Conservation (phyloP, 2,113 vertebrate genomes). For the Oncorhynchus nerka region DNA sequence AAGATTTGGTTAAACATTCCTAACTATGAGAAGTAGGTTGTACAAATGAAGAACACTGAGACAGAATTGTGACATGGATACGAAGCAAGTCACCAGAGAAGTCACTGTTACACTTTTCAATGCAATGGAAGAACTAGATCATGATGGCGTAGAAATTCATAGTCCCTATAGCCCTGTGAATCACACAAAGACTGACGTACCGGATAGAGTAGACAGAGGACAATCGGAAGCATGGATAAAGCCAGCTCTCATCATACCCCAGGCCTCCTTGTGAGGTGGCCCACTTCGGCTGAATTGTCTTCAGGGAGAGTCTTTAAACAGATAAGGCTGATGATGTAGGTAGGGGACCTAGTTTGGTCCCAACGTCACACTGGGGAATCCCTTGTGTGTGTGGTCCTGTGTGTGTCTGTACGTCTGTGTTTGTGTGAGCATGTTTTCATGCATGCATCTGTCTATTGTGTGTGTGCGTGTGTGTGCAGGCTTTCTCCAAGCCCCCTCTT, state of each 20-base stretch:
- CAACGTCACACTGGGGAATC: not conserved
- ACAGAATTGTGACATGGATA: not conserved
- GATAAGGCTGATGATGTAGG: not conserved
- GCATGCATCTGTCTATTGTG: not conserved
- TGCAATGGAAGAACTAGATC: conserved; percentile 10
- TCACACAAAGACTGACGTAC: conserved; percentile 5
- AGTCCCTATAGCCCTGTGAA: not conserved
- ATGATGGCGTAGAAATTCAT: not conserved
- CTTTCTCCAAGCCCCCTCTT: too few relatives aligned
- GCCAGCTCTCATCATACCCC: not conserved
- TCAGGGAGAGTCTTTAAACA: not conserved
- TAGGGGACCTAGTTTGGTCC: not conserved
- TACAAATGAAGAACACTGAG: not conserved
- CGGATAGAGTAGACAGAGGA: not conserved
- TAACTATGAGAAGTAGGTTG: not conserved
- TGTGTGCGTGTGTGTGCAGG: too few relatives aligned
- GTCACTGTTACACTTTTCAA: not conserved
- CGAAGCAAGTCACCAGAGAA: not conserved
- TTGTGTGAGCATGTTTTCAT: not conserved
- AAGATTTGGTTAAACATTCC: too few relatives aligned
- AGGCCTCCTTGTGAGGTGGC: not conserved
- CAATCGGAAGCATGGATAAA: not conserved
- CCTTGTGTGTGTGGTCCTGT: not conserved
- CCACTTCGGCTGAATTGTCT: not conserved
- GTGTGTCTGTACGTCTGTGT: not conserved